Base-by-base conservation (phyloP, 2,888 invertebrate genomes). In the Anthrax anthrax region DNA sequence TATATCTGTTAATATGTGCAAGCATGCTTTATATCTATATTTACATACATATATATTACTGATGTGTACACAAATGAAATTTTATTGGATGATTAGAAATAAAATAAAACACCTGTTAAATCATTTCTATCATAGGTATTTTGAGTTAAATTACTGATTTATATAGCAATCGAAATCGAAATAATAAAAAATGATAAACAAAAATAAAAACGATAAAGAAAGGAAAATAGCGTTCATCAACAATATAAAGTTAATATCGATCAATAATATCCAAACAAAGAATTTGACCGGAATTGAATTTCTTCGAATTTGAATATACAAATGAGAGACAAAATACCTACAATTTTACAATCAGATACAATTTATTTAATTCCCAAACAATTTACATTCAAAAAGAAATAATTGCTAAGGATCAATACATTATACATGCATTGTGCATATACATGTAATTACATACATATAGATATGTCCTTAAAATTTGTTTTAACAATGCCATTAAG, bases 231-330 rank as follows among this genome's bases (percentile, higher is more conserved):
- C 27, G 29, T 46, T 41, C 46, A 42, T 29, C 13, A 37, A 41
- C 63, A 64, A 63, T 64, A 64, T 63, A 62, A 65, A 62, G 64
- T 66, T 67, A 64, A 63, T 66, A 66, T 63, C 65, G 61, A 64
- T 66, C 63, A 62, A 64, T n/a, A 59, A 63, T 62, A 57, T 58
- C 60, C 63, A 66, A 42, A 38, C 12, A 12, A 12, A 32, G 12
- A 32, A 12, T 32, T 12, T 3, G 13, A 32, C 9, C 29, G 29
- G 13, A 32, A 32, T 32, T 47, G 38, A 29, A 43, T 23, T 42
- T 47, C 29, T 37, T 27, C 23, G 2, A 27, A 27, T 27, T 8
- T 27, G 23, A 27, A 9, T 27, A 27, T 27, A 27, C 23, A 27
- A 8, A 9, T 27, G 23, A 8, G 23, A 27, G 9, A 27, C 9